Percentiles rank a stretch among this genome's conserved stretches.
These are phyloP conservation scores for Notocelia uddmanniana DNA, from an alignment of 2,888 invertebrate species.

Conservation along the genomic window DNA sequence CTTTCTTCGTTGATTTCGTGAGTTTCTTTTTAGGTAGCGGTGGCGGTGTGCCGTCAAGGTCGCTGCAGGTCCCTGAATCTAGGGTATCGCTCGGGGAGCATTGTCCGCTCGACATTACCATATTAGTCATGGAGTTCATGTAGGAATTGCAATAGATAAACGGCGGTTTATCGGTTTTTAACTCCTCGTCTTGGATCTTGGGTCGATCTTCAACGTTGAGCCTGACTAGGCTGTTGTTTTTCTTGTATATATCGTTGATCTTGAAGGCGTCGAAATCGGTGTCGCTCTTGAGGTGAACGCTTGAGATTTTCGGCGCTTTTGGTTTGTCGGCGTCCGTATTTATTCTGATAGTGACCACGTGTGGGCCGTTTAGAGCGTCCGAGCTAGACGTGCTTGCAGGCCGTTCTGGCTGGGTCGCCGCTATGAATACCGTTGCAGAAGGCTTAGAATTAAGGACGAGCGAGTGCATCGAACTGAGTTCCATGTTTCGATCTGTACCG, in stretches of 20 bases:
- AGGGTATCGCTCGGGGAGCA: constrained; percentile 93
- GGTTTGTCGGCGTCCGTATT: constrained; percentile 86
- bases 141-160: constrained; percentile 88
- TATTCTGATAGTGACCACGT: constrained; percentile 90
- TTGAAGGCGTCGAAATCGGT: constrained; percentile 76
- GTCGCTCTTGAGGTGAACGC: constrained; percentile 81
- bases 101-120: constrained; percentile 92
- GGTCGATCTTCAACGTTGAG: constrained; percentile 84
- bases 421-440: constrained; percentile 84
- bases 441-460: constrained; percentile 85
- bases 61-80: constrained; percentile 94
- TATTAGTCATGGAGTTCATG: constrained; percentile 80
- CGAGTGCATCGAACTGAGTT: constrained; percentile 84
- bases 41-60: constrained; percentile 91
- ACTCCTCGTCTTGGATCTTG: constrained; percentile 82
- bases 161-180: constrained; percentile 78
- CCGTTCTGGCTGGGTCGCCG: constrained; percentile 82
- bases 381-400: constrained; percentile 76
- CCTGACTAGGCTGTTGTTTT: constrained; percentile 85
- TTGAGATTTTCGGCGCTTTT: constrained; percentile 80
- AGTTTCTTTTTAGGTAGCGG: constrained; percentile 89
- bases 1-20: constrained; percentile 81
- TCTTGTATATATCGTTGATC: constrained; percentile 72
- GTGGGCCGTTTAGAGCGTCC: constrained; percentile 80
- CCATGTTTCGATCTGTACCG: constrained; percentile 70